These are phyloP conservation scores for Solenodon paradoxus DNA, from an alignment of 2,113 vertebrate species.

Conservation along the genomic window DNA sequence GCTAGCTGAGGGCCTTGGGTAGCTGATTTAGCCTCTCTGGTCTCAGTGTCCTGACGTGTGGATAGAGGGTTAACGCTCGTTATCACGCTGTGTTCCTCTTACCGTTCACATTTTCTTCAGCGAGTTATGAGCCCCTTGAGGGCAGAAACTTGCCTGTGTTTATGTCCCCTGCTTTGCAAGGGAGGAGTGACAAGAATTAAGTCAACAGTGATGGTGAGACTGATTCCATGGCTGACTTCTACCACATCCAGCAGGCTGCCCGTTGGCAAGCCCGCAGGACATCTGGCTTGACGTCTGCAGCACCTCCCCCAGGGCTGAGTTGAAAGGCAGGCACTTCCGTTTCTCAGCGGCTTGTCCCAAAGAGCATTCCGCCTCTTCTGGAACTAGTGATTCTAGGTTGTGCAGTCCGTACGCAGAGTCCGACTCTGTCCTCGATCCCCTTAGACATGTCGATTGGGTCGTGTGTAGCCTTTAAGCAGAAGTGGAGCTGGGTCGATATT, in stretches of 20 bases:
- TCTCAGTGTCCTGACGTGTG: background rate
- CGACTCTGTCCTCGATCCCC: background rate
- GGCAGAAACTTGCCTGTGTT: background rate
- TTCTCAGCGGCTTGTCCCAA: background rate
- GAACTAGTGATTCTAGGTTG: background rate
- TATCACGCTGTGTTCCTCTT: fast-evolving
- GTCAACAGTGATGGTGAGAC: background rate
- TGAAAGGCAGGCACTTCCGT: background rate
- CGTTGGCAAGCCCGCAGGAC: background rate
- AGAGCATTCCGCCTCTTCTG: background rate
- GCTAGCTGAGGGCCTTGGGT: too few relatives aligned
- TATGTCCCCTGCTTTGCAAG: background rate
- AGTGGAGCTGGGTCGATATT: background rate
- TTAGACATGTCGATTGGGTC: background rate
- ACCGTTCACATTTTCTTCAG: background rate
- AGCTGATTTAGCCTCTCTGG: background rate
- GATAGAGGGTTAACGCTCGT: background rate
- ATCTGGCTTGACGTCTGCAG: background rate
- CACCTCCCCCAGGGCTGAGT: background rate
- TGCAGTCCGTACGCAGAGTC: background rate
- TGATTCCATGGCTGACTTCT: background rate
- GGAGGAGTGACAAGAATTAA: background rate
- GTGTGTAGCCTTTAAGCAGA: background rate
- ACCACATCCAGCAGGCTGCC: background rate
- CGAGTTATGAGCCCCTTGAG: background rate